Evolutionary conservation across 1,140 invertebrate species (phyloP), one percentile per base, ranked within the genome.

Genomic region (Choristoneura fumiferana): DNA sequence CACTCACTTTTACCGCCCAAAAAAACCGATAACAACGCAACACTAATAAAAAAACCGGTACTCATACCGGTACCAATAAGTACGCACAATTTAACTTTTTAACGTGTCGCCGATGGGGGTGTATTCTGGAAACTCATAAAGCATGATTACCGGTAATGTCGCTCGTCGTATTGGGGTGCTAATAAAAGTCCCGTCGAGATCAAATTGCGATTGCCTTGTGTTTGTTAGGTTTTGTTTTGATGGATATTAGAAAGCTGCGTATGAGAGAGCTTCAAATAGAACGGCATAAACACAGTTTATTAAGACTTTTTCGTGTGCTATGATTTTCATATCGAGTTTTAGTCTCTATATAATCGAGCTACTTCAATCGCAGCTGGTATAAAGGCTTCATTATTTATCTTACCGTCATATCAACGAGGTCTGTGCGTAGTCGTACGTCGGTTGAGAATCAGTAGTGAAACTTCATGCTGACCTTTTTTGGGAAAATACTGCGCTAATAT

Each of bases 1-100:
- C n/a, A 39, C 3, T 1, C 3, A 8, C 0, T 40, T 6, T 18
- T 17, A 43, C 8, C 2, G 6, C 6, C 22, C 2, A 18, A 22
- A 22, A 49, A 49, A 49, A 49, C 43, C 43, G 14, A 22, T 22
- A 49, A 49, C 22, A 49, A 49, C 13, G 13, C 22, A 43, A 43
- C 22, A 49, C 18, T 49, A 49, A 49, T 49, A 49, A 49, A 49
- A 29, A 45, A 49, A 29, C 43, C 43, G 22, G 43, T 22, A 49
- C 22, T 22, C 43, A 49, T 18, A 49, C 40, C 40, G 43, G 22
- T 29, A 29, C 43, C 43, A 49, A 49, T 49, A 49, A 49, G 43
- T 49, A 49, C 43, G 43, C 43, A 49, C 43, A 49, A 49, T 49
- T 49, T 49, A 49, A 49, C 43, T 49, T 49, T 49, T 49, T 49